Evolutionary conservation across 2,888 invertebrate species (phyloP), one percentile per base, ranked within the genome.

Genomic region (Aproaerema taeniolella): DNA sequence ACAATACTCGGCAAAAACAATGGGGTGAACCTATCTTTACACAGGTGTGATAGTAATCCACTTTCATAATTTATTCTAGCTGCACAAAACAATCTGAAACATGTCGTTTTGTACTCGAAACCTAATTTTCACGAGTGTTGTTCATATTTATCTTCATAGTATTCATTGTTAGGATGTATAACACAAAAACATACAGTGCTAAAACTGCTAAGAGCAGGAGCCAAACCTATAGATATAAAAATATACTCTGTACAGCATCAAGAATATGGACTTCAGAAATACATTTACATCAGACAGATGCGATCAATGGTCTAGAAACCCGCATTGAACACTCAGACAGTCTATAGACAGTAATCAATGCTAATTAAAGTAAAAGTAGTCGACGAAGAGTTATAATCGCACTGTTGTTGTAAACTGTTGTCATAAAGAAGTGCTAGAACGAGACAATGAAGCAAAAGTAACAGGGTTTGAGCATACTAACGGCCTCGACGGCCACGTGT

Each of bases 1-100:
- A 69, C 55, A 55, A 44, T 43, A 52, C 50, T 62, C n/a, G n/a
- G n/a, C n/a, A n/a, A n/a, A 50, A 64, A 72, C 71, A 76, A 73
- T 71, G 54, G 61, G 51, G n/a, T 26, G 28, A 29, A 39, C 28
- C 7, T 29, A 13, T n/a, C 32, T 20, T 13, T 41, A 51, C 48
- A 53, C 42, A 50, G 47, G 41, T 45, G 13, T 29, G 31, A 13
- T 26, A 41, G 44, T 46, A 42, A 43, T 40, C 36, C 25, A 48
- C 46, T 45, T 49, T 45, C 42, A 46, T 48, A 50, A 39, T 39
- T 39, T 26, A 28, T 10, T 20, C 32, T 32, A 36, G 31, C n/a
- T n/a, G n/a, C n/a, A n/a, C n/a, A n/a, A n/a, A n/a, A n/a, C n/a
- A n/a, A n/a, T n/a, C n/a, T n/a, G n/a, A n/a, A n/a, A n/a, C n/a